A percentile compares a stretch with the other conserved stretches of the same genome.
Conservation (phyloP, 2,888 invertebrate species). For the Omphaloscelis lunosa region DNA sequence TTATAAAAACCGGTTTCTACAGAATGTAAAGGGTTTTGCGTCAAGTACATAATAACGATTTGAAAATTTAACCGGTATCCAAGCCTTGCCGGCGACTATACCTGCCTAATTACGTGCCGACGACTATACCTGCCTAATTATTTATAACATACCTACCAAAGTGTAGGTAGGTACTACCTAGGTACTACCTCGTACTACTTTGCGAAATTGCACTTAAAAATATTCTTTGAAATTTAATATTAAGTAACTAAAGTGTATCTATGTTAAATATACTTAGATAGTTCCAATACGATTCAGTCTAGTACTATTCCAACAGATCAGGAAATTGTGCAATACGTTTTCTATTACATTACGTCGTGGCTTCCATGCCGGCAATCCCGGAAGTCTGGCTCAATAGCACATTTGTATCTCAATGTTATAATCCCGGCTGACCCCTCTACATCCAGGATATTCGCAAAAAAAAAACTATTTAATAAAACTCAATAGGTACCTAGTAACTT, state of each 20-base stretch:
- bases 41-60: no score
- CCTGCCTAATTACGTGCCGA: no score
- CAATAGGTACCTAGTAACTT: no score
- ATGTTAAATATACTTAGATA: conserved; percentile 3
- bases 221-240: not conserved
- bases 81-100: no score
- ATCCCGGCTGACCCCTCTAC: conserved; percentile 37
- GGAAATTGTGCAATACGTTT: conserved; percentile 84
- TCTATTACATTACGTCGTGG: conserved; percentile 78
- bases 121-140: no score
- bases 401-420: conserved; percentile 56
- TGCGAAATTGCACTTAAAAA: not conserved
- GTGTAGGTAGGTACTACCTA: no score
- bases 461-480: not conserved
- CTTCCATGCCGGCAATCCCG: conserved; percentile 78
- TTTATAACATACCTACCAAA: no score
- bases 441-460: conserved; percentile 21
- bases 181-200: not conserved
- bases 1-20: no score
- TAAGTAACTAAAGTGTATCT: not conserved
- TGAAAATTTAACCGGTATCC: no score
- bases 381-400: conserved; percentile 73
- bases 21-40: no score
- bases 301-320: conserved; percentile 66
- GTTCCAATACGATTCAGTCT: conserved; percentile 43